A percentile compares a stretch with the other conserved stretches of the same genome.
These are phyloP conservation scores for Liopterus haemorrhoidalis DNA, from an alignment of 2,888 invertebrate genomes.

Conservation along the genomic window DNA sequence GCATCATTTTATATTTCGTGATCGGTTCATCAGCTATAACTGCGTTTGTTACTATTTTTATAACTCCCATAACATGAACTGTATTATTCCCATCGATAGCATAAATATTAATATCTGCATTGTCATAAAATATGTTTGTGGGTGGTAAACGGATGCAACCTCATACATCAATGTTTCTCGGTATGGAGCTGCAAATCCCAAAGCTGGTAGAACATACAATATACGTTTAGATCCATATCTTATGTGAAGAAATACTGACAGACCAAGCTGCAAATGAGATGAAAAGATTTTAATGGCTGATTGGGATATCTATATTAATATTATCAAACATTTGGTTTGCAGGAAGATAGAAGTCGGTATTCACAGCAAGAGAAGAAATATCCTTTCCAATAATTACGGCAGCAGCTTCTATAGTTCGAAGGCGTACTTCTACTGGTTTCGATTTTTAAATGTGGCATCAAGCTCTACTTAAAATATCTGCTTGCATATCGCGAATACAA, in stretches of 20 bases:
- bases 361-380: constrained; percentile 22
- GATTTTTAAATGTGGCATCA: constrained; percentile 12
- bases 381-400: constrained; percentile 25
- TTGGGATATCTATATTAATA: constrained; percentile 32
- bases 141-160: constrained; percentile 31
- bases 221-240: constrained; percentile 31
- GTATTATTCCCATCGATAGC: constrained; percentile 36
- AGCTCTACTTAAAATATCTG: constrained; percentile 17
- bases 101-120: constrained; percentile 37
- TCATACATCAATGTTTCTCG: constrained; percentile 32
- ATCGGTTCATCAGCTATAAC: constrained; percentile 28
- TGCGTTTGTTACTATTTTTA: constrained; percentile 33
- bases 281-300: too few relatives aligned
- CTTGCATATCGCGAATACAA: constrained; percentile 19
- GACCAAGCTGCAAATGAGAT: constrained; percentile 43
- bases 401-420: constrained; percentile 14
- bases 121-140: constrained; percentile 33
- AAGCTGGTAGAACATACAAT: constrained; percentile 28
- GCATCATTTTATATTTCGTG: constrained; percentile 17
- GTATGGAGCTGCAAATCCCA: constrained; percentile 32
- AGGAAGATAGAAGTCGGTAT: constrained; percentile 32
- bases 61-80: constrained; percentile 36
- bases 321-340: constrained; percentile 33
- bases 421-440: constrained; percentile 15
- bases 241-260: constrained; percentile 30